Conservation (phyloP, 1,140 invertebrate species). For the Drosophila jambulina region DNA sequence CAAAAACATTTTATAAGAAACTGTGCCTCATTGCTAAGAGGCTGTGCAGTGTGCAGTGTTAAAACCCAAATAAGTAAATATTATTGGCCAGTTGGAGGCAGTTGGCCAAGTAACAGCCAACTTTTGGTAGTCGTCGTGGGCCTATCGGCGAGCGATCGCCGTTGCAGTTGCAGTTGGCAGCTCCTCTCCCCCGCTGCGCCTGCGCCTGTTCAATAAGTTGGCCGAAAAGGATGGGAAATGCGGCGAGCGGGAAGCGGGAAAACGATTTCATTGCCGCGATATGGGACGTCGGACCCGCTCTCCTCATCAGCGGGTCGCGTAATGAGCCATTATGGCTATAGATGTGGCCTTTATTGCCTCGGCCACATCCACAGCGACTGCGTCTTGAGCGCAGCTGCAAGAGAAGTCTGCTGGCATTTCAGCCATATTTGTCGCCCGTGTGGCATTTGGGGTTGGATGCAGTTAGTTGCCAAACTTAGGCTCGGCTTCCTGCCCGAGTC, state of each 20-base stretch:
- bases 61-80: conserved; percentile 51
- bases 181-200: conserved; percentile 43
- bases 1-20: neutral
- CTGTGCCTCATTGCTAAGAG: neutral
- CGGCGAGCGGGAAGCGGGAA: conserved; percentile 4
- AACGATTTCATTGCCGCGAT: conserved; percentile 60
- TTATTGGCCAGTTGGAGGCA: conserved; percentile 47
- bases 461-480: conserved; percentile 54
- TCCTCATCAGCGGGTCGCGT: conserved; percentile 59
- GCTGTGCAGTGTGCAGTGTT: conserved; percentile 30
- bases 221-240: neutral
- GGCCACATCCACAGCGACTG: conserved; percentile 11
- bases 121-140: conserved; percentile 16
- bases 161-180: conserved; percentile 21
- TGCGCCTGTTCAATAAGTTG: conserved; percentile 42
- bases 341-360: conserved; percentile 61
- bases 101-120: conserved; percentile 53
- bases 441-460: conserved; percentile 51
- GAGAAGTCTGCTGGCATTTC: conserved; percentile 52
- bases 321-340: conserved; percentile 68
- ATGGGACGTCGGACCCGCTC: conserved; percentile 44
- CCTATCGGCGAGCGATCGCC: conserved; percentile 58
- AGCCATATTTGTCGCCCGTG: conserved; percentile 79
- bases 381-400: conserved; percentile 17
- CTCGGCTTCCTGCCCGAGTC: conserved; percentile 14